Evolutionary conservation across 2,113 vertebrate genomes (phyloP).

Genomic region (Meriones unguiculatus): DNA sequence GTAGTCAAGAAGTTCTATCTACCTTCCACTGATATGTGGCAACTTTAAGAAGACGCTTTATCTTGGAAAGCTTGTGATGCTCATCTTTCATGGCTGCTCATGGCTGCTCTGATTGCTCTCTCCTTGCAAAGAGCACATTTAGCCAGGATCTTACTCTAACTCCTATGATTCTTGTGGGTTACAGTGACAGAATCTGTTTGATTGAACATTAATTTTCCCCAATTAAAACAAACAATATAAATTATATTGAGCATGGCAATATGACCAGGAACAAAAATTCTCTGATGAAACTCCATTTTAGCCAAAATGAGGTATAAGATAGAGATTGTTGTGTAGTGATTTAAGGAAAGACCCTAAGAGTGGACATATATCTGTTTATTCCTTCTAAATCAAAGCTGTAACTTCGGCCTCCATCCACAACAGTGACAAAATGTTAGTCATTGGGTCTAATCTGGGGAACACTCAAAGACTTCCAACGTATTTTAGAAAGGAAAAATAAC

Average conservation of each 20-base stretch:
- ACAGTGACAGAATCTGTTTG: neutral
- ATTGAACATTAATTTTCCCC: neutral
- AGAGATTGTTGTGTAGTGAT: neutral
- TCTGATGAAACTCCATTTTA: slow-evolving; percentile 4
- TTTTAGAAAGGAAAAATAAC: neutral
- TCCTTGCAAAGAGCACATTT: neutral
- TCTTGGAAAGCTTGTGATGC: neutral
- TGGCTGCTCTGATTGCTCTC: neutral
- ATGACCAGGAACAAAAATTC: neutral
- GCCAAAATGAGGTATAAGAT: neutral
- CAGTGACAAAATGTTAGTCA: neutral
- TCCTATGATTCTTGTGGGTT: neutral
- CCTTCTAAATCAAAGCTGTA: neutral
- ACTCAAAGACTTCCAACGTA: neutral
- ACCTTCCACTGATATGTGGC: neutral
- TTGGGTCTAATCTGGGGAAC: neutral
- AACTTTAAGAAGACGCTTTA: neutral
- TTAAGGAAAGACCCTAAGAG: neutral
- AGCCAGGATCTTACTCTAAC: neutral
- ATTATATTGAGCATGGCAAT: neutral
- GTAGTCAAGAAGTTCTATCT: neutral
- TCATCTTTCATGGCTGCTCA: neutral
- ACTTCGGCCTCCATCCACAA: neutral
- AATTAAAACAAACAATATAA: neutral
- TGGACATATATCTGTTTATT: neutral